phyloP scores from a whole-genome alignment of 2,888 invertebrate species.

The Lasioglossum figueresi region DNA sequence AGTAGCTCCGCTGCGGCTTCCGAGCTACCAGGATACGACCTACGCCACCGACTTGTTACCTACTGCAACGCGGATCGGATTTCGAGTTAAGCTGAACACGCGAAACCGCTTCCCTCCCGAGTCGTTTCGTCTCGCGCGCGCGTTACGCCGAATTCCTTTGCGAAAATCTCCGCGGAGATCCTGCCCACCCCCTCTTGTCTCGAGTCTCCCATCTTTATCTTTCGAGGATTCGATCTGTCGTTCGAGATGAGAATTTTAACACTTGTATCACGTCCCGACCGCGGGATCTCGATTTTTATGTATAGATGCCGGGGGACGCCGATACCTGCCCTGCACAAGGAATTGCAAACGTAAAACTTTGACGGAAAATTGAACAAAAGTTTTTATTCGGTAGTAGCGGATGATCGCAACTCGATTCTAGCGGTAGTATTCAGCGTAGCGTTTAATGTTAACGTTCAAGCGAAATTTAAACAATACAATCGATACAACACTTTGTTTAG shows the following conservation, averaged over 20 bases:
- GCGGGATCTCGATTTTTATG: neutral
- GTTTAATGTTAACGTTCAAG: too few species aligned
- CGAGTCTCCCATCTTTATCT: neutral
- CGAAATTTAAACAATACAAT: neutral
- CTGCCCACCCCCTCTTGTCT: neutral
- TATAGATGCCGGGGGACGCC: neutral
- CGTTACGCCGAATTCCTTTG: constrained; percentile 8
- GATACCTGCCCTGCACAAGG: neutral
- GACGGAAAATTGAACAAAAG: neutral
- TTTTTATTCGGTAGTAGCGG: neutral
- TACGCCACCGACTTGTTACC: constrained; percentile 60
- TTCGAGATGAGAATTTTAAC: constrained; percentile 9
- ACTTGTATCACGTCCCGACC: neutral
- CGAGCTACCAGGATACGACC: constrained; percentile 50
- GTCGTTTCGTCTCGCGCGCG: constrained; percentile 18
- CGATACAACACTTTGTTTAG: neutral
- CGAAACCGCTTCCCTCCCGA: constrained; percentile 36
- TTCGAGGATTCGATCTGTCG: constrained; percentile 10
- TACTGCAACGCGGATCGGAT: constrained; percentile 53
- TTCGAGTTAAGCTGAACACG: constrained; percentile 54
- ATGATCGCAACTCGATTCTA: too few species aligned
- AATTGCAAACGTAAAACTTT: neutral
- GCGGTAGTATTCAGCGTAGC: too few species aligned
- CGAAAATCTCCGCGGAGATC: neutral
- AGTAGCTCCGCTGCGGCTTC: constrained; percentile 30